Evolutionary conservation across 2,797 vertebrate species (phyloP), one percentile per base, ranked within the genome.

Genomic region (Aselliscus stoliczkanus): DNA sequence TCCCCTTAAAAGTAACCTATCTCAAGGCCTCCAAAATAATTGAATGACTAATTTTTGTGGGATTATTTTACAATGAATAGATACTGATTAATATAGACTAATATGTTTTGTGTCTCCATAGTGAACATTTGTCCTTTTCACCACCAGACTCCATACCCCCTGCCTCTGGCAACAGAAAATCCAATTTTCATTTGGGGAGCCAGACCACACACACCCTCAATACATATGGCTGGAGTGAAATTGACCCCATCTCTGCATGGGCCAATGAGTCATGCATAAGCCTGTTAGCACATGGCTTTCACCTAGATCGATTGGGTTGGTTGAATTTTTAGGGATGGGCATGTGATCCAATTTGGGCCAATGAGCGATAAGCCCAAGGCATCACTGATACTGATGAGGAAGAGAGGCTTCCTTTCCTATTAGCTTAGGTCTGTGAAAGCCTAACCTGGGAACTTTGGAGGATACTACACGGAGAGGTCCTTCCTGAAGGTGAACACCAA

Each of bases 111-210:
- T 11, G 17, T 9, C 11, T 65, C 20, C 18, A 15, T 18, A 50
- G 11, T 27, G 52, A 86, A 69, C 27, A 34, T n/a, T n/a, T 94
- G 18, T 81, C 67, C 15, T 8, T 54, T 82, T 83, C 15, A 29
- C 34, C 88, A 31, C 23, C n/a, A 87, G 23, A 92, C 87, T 84
- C 34, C 10, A 60, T 70, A 44, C 15, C 15, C 12, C 2, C 20
- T 90, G 47, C 10, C 7, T 92, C 31, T 92, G 82, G 34, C 60
- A 86, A 56, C 5, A 52, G 64, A 81, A 94, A 95, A 79, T 73
- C 21, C 14, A 29, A 3, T 47, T 64, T 62, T 65, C 42, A 18
- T 72, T 76, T 90, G 4, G 42, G 34, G 10, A 83, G 31, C 47
- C 37, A 92, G 62, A 64, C 15, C 13, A 64, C 31, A 17, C 4